Evolutionary conservation across 2,797 vertebrate species (phyloP), one percentile per base, ranked within the genome.

Genomic region (Acestrorhynchus altus): DNA sequence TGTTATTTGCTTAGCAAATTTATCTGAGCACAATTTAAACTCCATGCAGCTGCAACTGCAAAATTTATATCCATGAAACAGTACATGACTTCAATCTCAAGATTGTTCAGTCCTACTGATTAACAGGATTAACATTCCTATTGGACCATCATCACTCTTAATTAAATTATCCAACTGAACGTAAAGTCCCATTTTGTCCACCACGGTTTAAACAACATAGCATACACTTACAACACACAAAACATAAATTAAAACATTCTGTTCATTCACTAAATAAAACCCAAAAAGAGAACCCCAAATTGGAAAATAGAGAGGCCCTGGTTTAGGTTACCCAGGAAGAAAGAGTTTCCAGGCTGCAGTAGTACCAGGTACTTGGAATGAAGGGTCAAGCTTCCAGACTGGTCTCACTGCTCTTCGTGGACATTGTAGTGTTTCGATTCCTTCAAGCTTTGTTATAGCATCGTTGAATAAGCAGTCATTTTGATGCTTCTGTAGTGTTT

Each of bases 401-500:
- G 24, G 13, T 18, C 70, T 64, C 8, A 24, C 20, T 66, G 31
- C 44, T 65, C 40, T 20, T 69, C 44, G 78, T 18, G 49, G 39
- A 71, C 7, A 4, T 9, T 46, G 24, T 13, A 66, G 42, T 13
- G 40, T 59, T 78, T 75, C 22, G 20, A 72, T 67, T 72, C 71
- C 35, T 74, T 80, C 67, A 72, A 72, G 49, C 60, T 61, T 84
- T 49, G 8, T 4, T 67, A 28, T 8, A 68, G 60, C 60, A 69
- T 46, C 24, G 31, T 51, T 72, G 18, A 71, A 31, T 47, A 66
- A 49, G 72, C 60, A 47, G 49, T 74, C 22, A 35, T 74, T 56
- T 78, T 26, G 8, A 49, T 72, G 16, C 42, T 35, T 24, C 61
- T 11, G n/a, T 44, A 69, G 61, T 76, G 57, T 81, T 83, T 83